These are phyloP conservation scores for Parambassis ranga DNA, from an alignment of 2,797 vertebrate species.

Conservation along the genomic window DNA sequence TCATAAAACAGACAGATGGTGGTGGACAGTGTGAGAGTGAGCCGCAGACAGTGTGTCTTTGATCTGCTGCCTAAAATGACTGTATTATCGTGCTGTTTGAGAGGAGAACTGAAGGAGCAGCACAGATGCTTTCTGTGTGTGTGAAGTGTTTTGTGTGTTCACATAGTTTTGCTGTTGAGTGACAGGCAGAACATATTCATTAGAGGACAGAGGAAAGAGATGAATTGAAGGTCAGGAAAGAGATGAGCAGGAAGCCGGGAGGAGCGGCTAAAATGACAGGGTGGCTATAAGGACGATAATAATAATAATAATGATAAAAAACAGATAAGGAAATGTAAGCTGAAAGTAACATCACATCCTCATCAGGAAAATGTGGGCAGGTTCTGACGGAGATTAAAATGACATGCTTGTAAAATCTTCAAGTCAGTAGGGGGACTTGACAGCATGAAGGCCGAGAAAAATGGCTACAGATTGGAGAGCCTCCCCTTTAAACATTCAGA, in stretches of 20 bases:
- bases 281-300: not conserved
- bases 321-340: not conserved
- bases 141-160: not conserved
- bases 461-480: too few species aligned
- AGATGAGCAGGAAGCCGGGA: constrained; percentile 16
- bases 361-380: too few species aligned
- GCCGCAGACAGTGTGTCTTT: constrained; percentile 36
- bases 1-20: constrained; percentile 37
- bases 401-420: too few species aligned
- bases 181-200: constrained; percentile 44
- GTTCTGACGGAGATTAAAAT: too few species aligned
- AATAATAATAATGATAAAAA: not conserved
- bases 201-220: constrained; percentile 12
- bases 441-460: too few species aligned
- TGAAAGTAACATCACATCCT: too few species aligned
- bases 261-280: not conserved
- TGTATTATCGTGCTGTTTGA: constrained; percentile 29
- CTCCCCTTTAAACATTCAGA: too few species aligned
- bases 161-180: constrained; percentile 9
- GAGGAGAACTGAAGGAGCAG: constrained; percentile 1
- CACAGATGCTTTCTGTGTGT: not conserved
- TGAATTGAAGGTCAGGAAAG: constrained; percentile 38
- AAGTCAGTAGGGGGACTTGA: too few species aligned
- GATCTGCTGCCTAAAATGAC: constrained; percentile 49
- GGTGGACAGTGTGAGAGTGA: constrained; percentile 23